Evolutionary conservation across 2,888 invertebrate species (phyloP), one percentile per base, ranked within the genome.

Genomic region (Tribolium freemani): DNA sequence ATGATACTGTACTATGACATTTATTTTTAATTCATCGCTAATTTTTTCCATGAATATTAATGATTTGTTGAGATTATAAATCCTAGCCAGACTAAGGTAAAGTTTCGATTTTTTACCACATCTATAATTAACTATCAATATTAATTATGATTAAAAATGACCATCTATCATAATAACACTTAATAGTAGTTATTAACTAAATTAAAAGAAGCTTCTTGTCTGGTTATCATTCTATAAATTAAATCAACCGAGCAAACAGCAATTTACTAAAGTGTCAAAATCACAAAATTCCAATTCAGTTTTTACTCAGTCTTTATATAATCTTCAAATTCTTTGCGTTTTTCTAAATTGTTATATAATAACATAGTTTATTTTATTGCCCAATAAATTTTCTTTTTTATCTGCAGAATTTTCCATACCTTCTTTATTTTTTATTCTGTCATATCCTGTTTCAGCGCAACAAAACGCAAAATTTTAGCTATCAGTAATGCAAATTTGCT

Each of bases 11-110:
- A 67, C 57, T 67, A 68, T 68, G 68, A 68, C 68, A 68, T 68
- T 68, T 68, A 68, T 68, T 68, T 57, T 68, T 57, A 68, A 68
- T 68, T 68, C 68, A 68, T 68, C 68, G 58, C 57, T 57, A 57
- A 68, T 56, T 68, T 58, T 58, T 67, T 67, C 46, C 56, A 57
- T 67, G 57, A 67, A 67, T 67, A 67, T 56, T 68, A 68, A 68
- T 57, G 31, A 13, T 5, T 5, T 13, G 26, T 13, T 68, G 50
- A 38, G 67, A 67, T 67, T 63, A 63, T 63, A 63, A 63, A 63
- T 63, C 51, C 21, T 48, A 10, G 2, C 31, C 6, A 30, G 5
- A 13, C 11, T 60, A 11, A 60, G 48, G 60, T 38, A 38, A 31
- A 38, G 8, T 38, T 8, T 38, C n/a, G 38, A 8, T 38, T 38